Evolutionary conservation across 2,797 vertebrate species (phyloP).

Genomic region (Triplophysa bombifrons): DNA sequence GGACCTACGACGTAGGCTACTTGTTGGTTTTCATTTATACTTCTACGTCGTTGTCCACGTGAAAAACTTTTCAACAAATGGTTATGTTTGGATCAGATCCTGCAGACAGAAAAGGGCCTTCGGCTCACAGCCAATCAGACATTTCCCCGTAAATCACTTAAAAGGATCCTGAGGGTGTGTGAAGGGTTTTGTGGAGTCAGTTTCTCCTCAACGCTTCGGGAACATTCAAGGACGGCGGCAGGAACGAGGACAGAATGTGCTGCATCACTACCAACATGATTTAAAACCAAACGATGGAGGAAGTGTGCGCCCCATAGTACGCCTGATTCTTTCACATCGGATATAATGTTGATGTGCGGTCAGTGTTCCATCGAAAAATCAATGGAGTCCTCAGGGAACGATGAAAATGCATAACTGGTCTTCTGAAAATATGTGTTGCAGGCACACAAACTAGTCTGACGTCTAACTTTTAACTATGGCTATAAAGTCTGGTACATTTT

Average conservation of each 20-base stretch:
- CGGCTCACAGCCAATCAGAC: background rate
- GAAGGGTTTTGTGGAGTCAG: background rate
- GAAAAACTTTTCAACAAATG: too few species aligned
- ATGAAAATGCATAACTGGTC: background rate
- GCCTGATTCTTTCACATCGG: background rate
- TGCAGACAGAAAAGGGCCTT: too few species aligned
- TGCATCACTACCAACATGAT: constrained; percentile 43
- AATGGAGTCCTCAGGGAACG: background rate
- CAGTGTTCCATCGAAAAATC: constrained; percentile 7
- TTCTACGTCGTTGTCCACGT: too few species aligned
- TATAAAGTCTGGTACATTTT: background rate
- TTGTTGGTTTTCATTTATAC: too few species aligned
- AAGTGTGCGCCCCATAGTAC: constrained; percentile 9
- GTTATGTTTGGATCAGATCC: too few species aligned
- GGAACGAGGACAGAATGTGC: constrained; percentile 27
- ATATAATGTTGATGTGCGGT: constrained; percentile 21
- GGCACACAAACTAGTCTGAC: constrained; percentile 1
- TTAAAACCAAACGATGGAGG: constrained; percentile 29
- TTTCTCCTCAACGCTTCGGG: background rate
- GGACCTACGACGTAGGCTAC: too few species aligned
- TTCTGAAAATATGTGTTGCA: background rate
- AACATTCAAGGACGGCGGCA: constrained; percentile 34
- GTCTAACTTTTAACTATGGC: background rate
- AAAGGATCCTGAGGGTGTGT: background rate
- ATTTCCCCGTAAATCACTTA: background rate